Evolutionary conservation across 2,888 invertebrate species (phyloP).

Genomic region (Pomacea canaliculata): DNA sequence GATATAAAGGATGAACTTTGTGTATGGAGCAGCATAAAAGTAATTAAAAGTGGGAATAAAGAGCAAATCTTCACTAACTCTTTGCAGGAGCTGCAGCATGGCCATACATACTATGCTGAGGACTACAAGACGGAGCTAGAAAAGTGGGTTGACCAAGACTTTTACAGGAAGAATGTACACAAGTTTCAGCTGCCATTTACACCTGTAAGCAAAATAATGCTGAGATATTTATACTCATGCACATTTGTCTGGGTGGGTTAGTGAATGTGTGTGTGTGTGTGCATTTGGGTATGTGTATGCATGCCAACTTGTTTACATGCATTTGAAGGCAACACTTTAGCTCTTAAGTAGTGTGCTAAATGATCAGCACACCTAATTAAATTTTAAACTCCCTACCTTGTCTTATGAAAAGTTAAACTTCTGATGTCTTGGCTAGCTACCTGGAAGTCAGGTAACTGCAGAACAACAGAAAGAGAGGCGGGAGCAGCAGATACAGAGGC

Average conservation of each 20-base stretch:
- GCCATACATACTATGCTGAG: conserved; percentile 82
- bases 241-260: background rate
- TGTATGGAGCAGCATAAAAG: too few relatives aligned
- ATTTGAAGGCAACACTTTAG: background rate
- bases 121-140: conserved; percentile 85
- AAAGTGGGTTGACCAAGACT: conserved; percentile 85
- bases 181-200: conserved; percentile 89
- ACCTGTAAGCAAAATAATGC: conserved; percentile 49
- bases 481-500: conserved; percentile 84
- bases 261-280: conserved; percentile 4
- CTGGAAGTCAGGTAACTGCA: conserved; percentile 55
- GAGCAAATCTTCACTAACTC: too few relatives aligned
- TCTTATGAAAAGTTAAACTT: too few relatives aligned
- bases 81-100: conserved; percentile 81
- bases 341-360: too few relatives aligned
- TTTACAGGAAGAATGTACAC: conserved; percentile 82
- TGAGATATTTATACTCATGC: background rate
- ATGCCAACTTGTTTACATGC: background rate
- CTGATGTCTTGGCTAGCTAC: conserved; percentile 36
- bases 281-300: background rate
- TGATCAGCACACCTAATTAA: too few relatives aligned
- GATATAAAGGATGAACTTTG: too few relatives aligned
- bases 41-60: too few relatives aligned
- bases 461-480: conserved; percentile 83
- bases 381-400: too few relatives aligned